Evolutionary conservation across 2,797 vertebrate species (phyloP).

Genomic region (Acanthis flammea): DNA sequence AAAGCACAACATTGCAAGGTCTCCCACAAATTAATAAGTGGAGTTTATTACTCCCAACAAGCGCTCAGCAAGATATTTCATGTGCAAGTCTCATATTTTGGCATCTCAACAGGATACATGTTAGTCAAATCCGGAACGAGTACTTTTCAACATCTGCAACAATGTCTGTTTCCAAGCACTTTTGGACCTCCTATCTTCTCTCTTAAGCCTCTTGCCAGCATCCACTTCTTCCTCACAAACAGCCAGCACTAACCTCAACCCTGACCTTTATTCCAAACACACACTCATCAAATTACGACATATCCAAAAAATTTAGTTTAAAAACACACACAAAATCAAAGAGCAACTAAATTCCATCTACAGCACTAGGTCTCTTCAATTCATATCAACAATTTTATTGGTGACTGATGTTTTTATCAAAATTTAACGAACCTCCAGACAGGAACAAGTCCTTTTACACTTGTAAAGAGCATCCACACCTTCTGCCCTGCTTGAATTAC

Average conservation of each 20-base stretch:
- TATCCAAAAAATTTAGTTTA: not conserved
- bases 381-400: not conserved
- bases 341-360: not conserved
- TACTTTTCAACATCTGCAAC: constrained; percentile 43
- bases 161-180: constrained; percentile 1
- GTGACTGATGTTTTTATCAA: not conserved
- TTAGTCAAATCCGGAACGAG: constrained; percentile 11
- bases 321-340: not conserved
- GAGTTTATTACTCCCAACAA: not conserved
- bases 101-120: not conserved
- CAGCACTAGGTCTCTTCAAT: not conserved
- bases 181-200: not conserved
- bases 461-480: not conserved
- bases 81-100: not conserved
- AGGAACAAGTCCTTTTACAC: not conserved
- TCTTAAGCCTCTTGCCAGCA: not conserved
- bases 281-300: not conserved
- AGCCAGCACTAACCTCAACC: not conserved
- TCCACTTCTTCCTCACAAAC: not conserved
- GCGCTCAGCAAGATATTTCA: not conserved
- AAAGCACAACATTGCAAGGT: not conserved
- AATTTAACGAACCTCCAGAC: not conserved
- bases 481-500: not conserved
- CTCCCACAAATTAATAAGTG: not conserved
- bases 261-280: constrained; percentile 1